Evolutionary conservation across 2,888 invertebrate species (phyloP), one percentile per base, ranked within the genome.

Genomic region (Thecophora atra): DNA sequence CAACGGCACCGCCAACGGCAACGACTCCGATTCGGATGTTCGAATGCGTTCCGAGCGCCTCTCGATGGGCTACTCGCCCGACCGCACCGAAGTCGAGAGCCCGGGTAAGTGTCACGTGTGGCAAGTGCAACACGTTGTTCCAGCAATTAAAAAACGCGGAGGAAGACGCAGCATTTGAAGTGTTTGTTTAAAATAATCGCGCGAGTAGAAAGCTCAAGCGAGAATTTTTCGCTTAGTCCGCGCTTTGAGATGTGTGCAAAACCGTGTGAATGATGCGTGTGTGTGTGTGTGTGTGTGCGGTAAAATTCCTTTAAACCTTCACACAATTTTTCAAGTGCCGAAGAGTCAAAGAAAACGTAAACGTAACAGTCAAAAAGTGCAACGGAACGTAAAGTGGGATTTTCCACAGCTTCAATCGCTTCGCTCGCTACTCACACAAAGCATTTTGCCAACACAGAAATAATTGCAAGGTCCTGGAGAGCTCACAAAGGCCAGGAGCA

Each of bases 51-150:
- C 86, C 63, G 87, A 87, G 77, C 81, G 86, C 72, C 80, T 86
- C 68, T 84, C 84, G 76, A 81, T 85, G 72, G 83, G 84, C n/a
- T 87, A 84, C 76, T 87, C 87, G 72, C 87, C 87, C 62, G 86
- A 85, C 78, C 85, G 85, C 74, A 86, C 86, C 71, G 83, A 85
- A 74, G 85, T 85, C 76, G 87, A 87, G 77, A 87, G 87, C 81
- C 87, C 87, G 71, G 86, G 87, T 87, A 81, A 86, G 85, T 79
- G 24, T 69, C 28, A 30, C 64, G 42, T n/a, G 26, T 4, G n/a
- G 17, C 15, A 47, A 15, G 47, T 47, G 47, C 17, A 47, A 47
- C 47, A 47, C 47, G 47, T 47, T n/a, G 24, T 24, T 4, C 26
- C 0, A 42, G n/a, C 63, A 64, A 64, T n/a, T 64, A n/a, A 42